Base-by-base conservation (phyloP, 2,113 vertebrate species). In the Antigone vipio region DNA sequence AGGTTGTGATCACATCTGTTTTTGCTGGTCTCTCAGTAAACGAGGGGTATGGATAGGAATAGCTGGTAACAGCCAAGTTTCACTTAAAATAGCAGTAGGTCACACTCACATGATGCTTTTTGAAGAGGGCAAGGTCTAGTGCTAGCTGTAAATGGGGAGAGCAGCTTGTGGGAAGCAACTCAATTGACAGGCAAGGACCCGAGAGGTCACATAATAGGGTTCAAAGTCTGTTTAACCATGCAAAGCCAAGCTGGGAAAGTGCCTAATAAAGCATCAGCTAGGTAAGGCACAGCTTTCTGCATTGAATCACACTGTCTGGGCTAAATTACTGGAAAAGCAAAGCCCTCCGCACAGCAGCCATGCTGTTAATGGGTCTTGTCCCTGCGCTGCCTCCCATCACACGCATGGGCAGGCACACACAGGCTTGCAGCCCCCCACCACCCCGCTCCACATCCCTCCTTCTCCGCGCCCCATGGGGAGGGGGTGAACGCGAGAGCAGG, bases 151-250 rank as follows among this genome's bases (percentile, higher is more conserved):
- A 96, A 96, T 85, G 78, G 90, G 55, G 32, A 92, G 30, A 92
- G 42, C 82, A 92, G 90, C 34, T 9, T 89, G 71, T 80, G 85
- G 88, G 92, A 94, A 96, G 85, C 59, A 90, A 93, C 53, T 90
- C 78, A 77, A 77, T 63, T 74, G 95, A 90, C 82, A 96, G 85
- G 71, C 82, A 49, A 85, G 75, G 88, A 80, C 78, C 75, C 0
- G 0, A 89, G 78, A 92, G 92, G 88, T 95, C 95, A 92, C 0
- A 0, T 92, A 96, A 94, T 76, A 59, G 93, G 78, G 92, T 92
- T 92, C 93, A 95, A 90, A 93, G 75, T 93, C 92, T 96, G 81
- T 93, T 94, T 96, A 94, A 94, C 88, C 92, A 94, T 74, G 82
- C 78, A 94, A 83, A 96, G 55, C 74, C 0, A 0, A 80, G 32